Conservation (phyloP, 2,797 vertebrate species). For the Microctenopoma lineatum region DNA sequence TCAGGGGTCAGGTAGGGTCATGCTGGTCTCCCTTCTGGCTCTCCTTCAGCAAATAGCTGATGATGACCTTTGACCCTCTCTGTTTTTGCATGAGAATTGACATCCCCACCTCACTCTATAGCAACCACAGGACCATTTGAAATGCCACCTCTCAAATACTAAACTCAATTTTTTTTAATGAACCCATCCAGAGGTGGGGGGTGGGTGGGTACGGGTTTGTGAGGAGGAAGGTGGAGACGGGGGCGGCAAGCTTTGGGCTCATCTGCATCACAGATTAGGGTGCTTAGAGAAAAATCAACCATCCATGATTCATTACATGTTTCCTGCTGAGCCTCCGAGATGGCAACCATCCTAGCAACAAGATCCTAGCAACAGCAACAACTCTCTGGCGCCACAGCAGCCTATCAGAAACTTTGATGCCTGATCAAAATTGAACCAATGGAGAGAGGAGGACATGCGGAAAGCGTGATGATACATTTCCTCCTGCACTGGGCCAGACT, state of each 20-base stretch:
- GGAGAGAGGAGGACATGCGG: conserved; percentile 30
- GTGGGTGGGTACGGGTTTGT: conserved; percentile 14
- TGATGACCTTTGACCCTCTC: conserved; percentile 82
- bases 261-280: conserved; percentile 96
- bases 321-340: conserved; percentile 88
- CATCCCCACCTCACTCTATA: conserved; percentile 69
- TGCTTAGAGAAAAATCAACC: conserved; percentile 87
- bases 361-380: conserved; percentile 92
- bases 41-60: conserved; percentile 89
- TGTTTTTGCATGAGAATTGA: conserved; percentile 88
- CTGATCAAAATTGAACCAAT: conserved; percentile 84
- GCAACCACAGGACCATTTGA: conserved; percentile 70
- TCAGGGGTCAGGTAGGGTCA: conserved; percentile 81
- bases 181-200: conserved; percentile 81
- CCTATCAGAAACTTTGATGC: conserved; percentile 83
- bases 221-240: conserved; percentile 51
- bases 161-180: conserved; percentile 81
- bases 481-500: conserved; percentile 37
- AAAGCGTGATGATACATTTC: conserved; percentile 60
- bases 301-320: conserved; percentile 97
- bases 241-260: conserved; percentile 78
- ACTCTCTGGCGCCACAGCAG: conserved; percentile 64
- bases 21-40: conserved; percentile 78
- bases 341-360: conserved; percentile 91
- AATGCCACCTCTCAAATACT: conserved; percentile 83